Conservation (phyloP, 2,113 vertebrate genomes). For the Stegastes partitus region DNA sequence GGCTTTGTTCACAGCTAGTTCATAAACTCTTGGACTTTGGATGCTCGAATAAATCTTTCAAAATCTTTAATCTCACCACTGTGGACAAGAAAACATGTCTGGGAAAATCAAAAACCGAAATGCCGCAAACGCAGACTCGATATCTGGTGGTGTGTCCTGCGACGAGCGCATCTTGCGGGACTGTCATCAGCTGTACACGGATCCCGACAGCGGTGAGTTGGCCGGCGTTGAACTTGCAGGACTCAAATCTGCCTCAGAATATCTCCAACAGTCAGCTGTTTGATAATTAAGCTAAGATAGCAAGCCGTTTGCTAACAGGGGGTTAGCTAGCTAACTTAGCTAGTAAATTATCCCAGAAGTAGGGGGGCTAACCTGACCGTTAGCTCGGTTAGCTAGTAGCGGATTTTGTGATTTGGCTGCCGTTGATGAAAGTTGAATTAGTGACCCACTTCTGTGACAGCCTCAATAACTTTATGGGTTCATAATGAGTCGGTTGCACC, state of each 20-base stretch:
- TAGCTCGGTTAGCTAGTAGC: conserved; percentile 41
- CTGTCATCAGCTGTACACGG: conserved; percentile 86
- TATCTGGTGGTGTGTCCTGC: conserved; percentile 80
- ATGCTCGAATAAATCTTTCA: background rate
- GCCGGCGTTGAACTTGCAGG: background rate
- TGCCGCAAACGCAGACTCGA: conserved; percentile 81
- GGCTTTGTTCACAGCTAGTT: background rate
- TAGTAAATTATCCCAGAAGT: background rate
- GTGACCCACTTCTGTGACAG: background rate
- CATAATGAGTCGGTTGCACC: background rate
- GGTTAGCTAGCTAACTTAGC: conserved; percentile 7
- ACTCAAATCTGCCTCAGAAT: too few species aligned
- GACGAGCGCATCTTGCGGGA: conserved; percentile 87
- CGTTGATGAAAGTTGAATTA: background rate
- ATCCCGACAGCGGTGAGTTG: conserved; percentile 83
- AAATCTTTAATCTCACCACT: background rate
- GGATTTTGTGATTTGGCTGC: background rate
- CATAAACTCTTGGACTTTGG: background rate
- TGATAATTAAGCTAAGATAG: background rate
- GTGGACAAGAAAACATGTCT: conserved; percentile 78
- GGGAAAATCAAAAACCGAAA: conserved; percentile 84
- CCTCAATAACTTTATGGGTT: background rate
- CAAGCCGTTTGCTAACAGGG: fast-evolving
- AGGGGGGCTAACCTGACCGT: conserved; percentile 22
- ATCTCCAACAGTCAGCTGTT: fast-evolving